Conservation (phyloP, 2,888 invertebrate species). For the Morpho deidamia region DNA sequence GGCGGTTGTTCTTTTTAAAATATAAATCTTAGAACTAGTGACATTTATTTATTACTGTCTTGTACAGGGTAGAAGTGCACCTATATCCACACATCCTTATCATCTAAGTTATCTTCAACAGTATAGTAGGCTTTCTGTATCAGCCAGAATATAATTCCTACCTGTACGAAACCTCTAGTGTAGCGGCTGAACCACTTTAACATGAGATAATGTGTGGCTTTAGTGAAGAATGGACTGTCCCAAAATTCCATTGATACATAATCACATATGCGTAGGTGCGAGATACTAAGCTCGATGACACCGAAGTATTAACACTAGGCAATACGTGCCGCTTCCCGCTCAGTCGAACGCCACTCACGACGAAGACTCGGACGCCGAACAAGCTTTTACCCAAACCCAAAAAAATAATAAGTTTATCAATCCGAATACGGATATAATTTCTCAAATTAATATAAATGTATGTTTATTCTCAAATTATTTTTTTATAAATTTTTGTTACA, state of each 20-base stretch:
- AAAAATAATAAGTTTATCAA: constrained; percentile 12
- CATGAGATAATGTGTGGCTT: neutral
- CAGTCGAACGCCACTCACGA: constrained; percentile 61
- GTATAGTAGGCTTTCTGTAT: too few species aligned
- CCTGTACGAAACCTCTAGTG: too few species aligned
- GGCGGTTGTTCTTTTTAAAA: too few species aligned
- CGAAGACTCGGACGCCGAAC: constrained; percentile 43
- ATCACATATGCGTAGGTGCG: constrained; percentile 50
- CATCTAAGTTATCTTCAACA: too few species aligned
- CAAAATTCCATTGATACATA: constrained; percentile 35
- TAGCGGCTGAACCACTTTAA: too few species aligned
- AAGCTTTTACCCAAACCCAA: constrained; percentile 8
- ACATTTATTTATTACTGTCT: too few species aligned
- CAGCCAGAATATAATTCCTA: too few species aligned
- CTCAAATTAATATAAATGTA: constrained; percentile 5
- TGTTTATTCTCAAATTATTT: neutral
- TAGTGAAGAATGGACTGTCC: constrained; percentile 13
- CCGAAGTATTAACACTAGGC: constrained; percentile 70
- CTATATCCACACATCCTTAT: too few species aligned
- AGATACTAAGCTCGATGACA: constrained; percentile 57
- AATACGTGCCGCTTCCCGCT: constrained; percentile 52
- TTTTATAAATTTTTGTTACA: too few species aligned
- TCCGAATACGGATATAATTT: constrained; percentile 5
- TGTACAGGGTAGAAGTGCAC: too few species aligned
- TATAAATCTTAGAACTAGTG: too few species aligned